A percentile compares a stretch with the other conserved stretches of the same genome.
These are phyloP conservation scores for Gastracanthus pulcherrimus DNA, from an alignment of 2,888 invertebrate species.

Conservation along the genomic window DNA sequence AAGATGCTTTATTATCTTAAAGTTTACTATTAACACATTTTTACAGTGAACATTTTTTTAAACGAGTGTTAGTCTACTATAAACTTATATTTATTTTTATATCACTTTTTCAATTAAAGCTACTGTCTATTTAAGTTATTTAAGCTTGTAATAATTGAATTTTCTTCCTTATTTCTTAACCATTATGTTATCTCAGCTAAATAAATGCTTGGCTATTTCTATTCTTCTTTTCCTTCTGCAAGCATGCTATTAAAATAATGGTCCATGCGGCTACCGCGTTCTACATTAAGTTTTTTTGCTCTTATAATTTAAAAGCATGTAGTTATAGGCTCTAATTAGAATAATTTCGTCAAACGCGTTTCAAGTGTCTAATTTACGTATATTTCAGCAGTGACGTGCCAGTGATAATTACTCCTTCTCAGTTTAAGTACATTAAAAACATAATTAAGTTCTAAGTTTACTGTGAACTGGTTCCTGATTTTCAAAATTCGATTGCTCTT, in stretches of 20 bases:
- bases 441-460: neutral
- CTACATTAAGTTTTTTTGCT: neutral
- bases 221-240: neutral
- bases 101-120: too few species aligned
- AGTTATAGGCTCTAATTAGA: neutral
- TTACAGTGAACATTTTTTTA: too few species aligned
- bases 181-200: too few species aligned
- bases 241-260: neutral
- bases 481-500: slow-evolving; percentile 6
- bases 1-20: too few species aligned
- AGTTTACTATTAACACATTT: too few species aligned
- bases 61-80: too few species aligned
- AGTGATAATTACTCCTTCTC: neutral
- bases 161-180: too few species aligned
- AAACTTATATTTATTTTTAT: too few species aligned
- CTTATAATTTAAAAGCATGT: neutral
- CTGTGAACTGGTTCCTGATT: neutral
- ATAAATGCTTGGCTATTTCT: too few species aligned
- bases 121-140: too few species aligned
- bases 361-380: neutral
- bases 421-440: neutral
- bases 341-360: neutral
- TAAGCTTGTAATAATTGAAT: too few species aligned
- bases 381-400: neutral
- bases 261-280: neutral